Evolutionary conservation across 2,113 vertebrate species (phyloP).

Genomic region (Sturnira hondurensis): DNA sequence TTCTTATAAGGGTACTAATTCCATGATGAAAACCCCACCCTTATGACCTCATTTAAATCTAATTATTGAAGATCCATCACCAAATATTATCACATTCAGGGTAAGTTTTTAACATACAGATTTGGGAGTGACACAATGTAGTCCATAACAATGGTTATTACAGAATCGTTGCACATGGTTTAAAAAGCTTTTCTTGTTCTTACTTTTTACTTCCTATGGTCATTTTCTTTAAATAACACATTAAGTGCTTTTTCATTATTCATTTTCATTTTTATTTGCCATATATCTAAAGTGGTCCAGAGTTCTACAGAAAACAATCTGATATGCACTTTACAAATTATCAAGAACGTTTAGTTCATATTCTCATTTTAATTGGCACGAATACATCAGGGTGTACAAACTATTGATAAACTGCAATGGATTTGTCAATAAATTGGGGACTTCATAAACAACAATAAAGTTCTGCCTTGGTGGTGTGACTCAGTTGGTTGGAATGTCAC

Average conservation of each 20-base stretch:
- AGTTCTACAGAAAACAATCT: background rate
- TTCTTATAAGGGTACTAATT: background rate
- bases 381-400: background rate
- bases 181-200: background rate
- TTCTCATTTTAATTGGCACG: background rate
- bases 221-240: background rate
- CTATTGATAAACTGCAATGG: background rate
- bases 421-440: background rate
- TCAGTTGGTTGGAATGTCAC: background rate
- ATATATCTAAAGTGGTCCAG: background rate
- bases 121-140: background rate
- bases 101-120: background rate
- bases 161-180: background rate
- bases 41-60: background rate
- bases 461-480: background rate
- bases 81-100: background rate
- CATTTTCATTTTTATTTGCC: background rate
- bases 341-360: background rate
- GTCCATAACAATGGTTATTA: background rate
- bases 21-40: background rate
- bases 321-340: background rate
- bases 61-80: background rate
- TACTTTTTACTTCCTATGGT: background rate
- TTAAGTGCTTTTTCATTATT: background rate
- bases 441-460: background rate